Conservation (phyloP, 2,888 invertebrate genomes). For the Caenorhabditis virilis region DNA sequence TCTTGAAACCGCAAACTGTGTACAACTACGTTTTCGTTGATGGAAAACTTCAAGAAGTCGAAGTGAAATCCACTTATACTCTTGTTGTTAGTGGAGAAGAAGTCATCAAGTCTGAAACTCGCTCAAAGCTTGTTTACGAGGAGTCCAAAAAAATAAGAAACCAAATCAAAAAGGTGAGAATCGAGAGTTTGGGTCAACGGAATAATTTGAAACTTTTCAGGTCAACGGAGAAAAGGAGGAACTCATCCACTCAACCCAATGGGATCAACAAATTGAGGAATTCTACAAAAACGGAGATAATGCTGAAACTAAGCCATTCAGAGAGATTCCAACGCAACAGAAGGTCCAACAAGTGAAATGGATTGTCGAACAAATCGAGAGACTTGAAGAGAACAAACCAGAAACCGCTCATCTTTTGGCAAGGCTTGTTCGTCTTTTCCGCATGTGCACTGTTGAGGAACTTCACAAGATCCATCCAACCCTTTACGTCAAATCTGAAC, state of each 20-base stretch:
- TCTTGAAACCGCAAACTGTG: conserved; percentile 20
- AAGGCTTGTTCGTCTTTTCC: conserved; percentile 56
- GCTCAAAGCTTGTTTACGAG: conserved; percentile 11
- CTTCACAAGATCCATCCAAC: conserved; percentile 44
- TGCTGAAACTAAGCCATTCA: conserved; percentile 26
- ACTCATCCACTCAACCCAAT: conserved; percentile 34
- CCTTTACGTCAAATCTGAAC: conserved; percentile 24
- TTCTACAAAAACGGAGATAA: conserved; percentile 50
- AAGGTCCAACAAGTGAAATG: conserved; percentile 26
- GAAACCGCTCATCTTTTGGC: conserved; percentile 41
- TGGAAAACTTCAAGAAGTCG: conserved; percentile 13
- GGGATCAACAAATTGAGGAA: conserved; percentile 38
- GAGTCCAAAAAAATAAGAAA: conserved; percentile 8
- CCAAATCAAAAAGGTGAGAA: conserved; percentile 9
- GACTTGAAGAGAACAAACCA: conserved; percentile 32
- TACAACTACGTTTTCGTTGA: conserved; percentile 26
- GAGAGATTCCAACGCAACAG: conserved; percentile 23
- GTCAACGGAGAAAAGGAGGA: conserved; percentile 32
- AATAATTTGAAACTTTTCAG: conserved; percentile 2
- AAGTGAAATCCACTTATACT: conserved; percentile 24
- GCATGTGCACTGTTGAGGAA: conserved; percentile 45
- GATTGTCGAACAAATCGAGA: conserved; percentile 32
- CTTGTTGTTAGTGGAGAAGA: conserved; percentile 15
- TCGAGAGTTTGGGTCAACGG: neutral
- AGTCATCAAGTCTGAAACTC: conserved; percentile 19